Base-by-base conservation (phyloP, 2,797 vertebrate species). In the Florisuga fusca region DNA sequence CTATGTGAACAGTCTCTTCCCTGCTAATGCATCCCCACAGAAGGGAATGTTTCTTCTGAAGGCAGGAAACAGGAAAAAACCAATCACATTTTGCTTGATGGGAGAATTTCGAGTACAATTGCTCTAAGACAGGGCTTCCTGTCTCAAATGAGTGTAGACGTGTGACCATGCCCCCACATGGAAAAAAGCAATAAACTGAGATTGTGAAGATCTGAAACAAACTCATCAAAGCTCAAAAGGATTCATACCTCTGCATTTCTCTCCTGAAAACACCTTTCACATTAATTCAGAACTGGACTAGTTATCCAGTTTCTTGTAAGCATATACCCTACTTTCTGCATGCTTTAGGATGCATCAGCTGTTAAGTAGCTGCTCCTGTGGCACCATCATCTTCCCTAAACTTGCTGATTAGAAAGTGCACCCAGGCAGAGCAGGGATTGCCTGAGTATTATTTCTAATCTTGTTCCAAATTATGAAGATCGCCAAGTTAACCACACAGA, bases 31-130 rank as follows among this genome's bases (percentile, higher is more conserved):
- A 58, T 53, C 69, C 87, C 71, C 80, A 80, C 0, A 2, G 68
- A 67, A 94, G 50, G 27, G 41, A 88, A 86, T 1, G 3, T 76
- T 75, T 68, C 77, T 91, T 89, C 84, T 86, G 48, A 67, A 71
- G 85, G 75, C 34, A 69, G 64, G 53, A 66, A 93, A 75, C 31
- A 19, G 55, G 21, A 77, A 89, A 61, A 90, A 82, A 79, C 38
- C 66, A 80, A 94, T 16, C 83, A 41, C 71, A 41, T 91, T 96
- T 91, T 68, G 69, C 36, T 93, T 36, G 54, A 84, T 76, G 45
- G 72, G 54, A 95, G 78, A 80, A 69, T 89, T 91, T 93, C 59
- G 84, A 90, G 71, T 50, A 67, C 41, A 68, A 27, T 51, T 71
- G 84, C 66, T 77, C 43, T 74, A 59, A 84, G 54, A 67, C 22